A percentile compares a stretch with the other conserved stretches of the same genome.
These are phyloP conservation scores for Oligia latruncula DNA, from an alignment of 2,888 invertebrate species.

Conservation along the genomic window DNA sequence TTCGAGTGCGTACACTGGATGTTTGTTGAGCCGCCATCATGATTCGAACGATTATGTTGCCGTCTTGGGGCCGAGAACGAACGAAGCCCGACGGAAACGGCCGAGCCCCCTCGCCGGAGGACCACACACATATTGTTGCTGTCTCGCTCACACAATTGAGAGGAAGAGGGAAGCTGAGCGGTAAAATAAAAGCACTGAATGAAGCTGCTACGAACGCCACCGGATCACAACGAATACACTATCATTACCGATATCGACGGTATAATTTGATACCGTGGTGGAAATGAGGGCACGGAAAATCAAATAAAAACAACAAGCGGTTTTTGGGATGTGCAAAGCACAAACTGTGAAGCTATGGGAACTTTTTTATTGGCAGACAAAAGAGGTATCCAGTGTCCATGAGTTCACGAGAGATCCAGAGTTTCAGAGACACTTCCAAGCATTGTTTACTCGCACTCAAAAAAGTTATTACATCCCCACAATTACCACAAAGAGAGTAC, in stretches of 20 bases:
- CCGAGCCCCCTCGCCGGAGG: conserved; percentile 80
- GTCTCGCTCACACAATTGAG: conserved; percentile 80
- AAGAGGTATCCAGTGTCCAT: conserved; percentile 9
- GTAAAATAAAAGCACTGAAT: conserved; percentile 88
- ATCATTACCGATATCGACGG: conserved; percentile 71
- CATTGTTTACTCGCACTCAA: conserved; percentile 73
- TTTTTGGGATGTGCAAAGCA: conserved; percentile 18
- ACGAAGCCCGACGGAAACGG: conserved; percentile 80
- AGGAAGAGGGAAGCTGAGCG: conserved; percentile 77
- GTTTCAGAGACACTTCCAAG: conserved; percentile 70
- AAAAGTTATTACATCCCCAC: conserved; percentile 79
- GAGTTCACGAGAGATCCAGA: conserved; percentile 23
- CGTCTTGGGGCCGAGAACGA: conserved; percentile 82
- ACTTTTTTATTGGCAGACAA: conserved; percentile 21
- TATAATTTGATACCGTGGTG: conserved; percentile 67
- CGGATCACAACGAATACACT: conserved; percentile 73
- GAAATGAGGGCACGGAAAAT: conserved; percentile 59
- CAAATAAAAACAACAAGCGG: conserved; percentile 33
- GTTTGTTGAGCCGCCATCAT: conserved; percentile 90
- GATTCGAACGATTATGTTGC: conserved; percentile 88
- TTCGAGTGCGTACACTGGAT: conserved; percentile 83
- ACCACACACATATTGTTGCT: conserved; percentile 86
- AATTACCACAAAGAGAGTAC: conserved; percentile 83
- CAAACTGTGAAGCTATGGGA: conserved; percentile 6
- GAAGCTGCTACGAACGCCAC: conserved; percentile 80